These are phyloP conservation scores for Lasioglossum lativentre DNA, from an alignment of 2,888 invertebrate genomes.

Conservation along the genomic window DNA sequence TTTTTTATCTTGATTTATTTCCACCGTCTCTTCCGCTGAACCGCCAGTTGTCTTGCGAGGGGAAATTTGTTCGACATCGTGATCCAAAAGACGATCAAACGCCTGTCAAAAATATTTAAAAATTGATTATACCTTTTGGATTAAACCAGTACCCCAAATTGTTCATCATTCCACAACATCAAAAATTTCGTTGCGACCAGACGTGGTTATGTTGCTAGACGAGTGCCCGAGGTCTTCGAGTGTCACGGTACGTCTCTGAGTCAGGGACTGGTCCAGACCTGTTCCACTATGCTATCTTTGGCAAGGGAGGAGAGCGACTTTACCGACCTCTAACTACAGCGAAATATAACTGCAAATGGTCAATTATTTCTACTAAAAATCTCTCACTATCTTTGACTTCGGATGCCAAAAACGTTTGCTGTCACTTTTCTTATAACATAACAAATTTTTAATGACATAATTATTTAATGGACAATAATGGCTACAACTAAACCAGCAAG, in stretches of 20 bases:
- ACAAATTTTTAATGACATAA: not conserved
- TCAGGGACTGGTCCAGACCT: not conserved
- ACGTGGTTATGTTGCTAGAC: not conserved
- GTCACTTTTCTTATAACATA: not conserved
- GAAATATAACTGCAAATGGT: not conserved
- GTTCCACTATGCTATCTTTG: not conserved
- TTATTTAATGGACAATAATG: not conserved
- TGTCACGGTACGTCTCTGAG: not conserved
- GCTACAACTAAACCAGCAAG: not conserved
- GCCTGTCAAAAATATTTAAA: not conserved
- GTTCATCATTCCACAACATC: not conserved
- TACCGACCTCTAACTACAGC: not conserved
- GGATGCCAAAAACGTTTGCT: not conserved
- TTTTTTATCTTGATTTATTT: slow-evolving; percentile 1
- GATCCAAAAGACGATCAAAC: slow-evolving; percentile 2
- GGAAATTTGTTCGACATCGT: not conserved
- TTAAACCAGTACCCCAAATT: not conserved
- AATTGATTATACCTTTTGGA: not conserved
- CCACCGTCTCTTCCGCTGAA: slow-evolving; percentile 5
- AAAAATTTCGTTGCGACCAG: not conserved
- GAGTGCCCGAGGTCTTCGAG: not conserved
- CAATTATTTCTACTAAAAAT: not conserved
- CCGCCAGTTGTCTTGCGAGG: not conserved
- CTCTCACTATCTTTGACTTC: not conserved
- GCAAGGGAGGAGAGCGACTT: not conserved